phyloP scores from a whole-genome alignment of 2,113 vertebrate genomes.

The Agapornis roseicollis region DNA sequence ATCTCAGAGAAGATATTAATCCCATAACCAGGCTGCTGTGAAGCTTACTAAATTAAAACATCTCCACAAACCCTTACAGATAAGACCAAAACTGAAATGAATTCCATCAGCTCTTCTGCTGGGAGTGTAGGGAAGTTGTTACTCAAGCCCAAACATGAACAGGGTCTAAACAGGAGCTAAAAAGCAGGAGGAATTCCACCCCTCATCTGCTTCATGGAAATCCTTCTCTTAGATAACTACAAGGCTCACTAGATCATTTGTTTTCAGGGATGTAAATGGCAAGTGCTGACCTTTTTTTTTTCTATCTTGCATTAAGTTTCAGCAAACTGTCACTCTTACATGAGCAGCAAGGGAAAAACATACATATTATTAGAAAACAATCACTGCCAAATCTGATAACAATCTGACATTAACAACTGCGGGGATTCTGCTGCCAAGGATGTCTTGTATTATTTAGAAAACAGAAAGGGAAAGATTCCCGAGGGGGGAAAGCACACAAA shows the following conservation, averaged over 20 bases:
- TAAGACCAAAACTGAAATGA: not conserved
- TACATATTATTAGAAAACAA: constrained; percentile 57
- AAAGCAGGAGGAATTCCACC: not conserved
- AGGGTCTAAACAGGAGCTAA: not conserved
- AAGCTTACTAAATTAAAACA: not conserved
- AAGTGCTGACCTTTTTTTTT: constrained; percentile 13
- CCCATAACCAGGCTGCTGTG: not conserved
- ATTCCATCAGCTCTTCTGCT: not conserved
- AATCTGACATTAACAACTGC: constrained; percentile 64
- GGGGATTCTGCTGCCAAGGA: constrained; percentile 54
- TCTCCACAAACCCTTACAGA: not conserved
- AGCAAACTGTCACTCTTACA: constrained; percentile 53
- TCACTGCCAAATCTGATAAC: constrained; percentile 65
- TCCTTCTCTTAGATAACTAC: not conserved
- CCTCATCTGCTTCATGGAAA: not conserved
- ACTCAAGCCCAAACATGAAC: not conserved
- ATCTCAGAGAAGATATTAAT: not conserved
- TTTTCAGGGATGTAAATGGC: not conserved
- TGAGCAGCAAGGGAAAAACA: constrained; percentile 40
- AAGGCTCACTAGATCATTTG: not conserved
- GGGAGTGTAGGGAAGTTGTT: not conserved
- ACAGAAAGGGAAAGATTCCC: constrained; percentile 49
- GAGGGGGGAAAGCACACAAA: constrained; percentile 32
- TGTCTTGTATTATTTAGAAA: constrained; percentile 54
- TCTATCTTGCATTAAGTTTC: not conserved